Evolutionary conservation across 2,888 invertebrate genomes (phyloP), one percentile per base, ranked within the genome.

Genomic region (Brenthis daphne): DNA sequence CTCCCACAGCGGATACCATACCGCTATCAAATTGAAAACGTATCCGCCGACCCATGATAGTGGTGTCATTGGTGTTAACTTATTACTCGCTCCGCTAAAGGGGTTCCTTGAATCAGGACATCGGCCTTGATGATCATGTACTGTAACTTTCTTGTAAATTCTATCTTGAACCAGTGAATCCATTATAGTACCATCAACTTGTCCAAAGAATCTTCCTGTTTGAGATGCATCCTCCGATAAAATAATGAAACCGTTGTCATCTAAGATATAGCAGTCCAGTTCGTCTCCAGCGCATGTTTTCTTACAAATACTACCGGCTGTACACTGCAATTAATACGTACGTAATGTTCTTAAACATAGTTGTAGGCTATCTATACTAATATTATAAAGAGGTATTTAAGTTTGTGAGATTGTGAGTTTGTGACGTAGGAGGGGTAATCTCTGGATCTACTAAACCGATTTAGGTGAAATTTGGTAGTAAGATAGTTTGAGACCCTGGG

Each of bases 181-280:
- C 97, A 98, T 98, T 72, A 98, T 97, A 14, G 98, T 98, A 24
- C 98, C 98, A 84, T 98, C 98, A 55, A 98, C 96, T 87, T 98
- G 97, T 0, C 98, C 99, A 81, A 98, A 98, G 89, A 99, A 99
- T 80, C 96, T 95, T 1, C 98, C 98, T 1, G 97, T 97, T 79
- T 98, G 97, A 55, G 96, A 95, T 48, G 94, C 94, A 75, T 96
- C 96, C 86, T 98, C 98, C 0, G 98, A 98, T 53, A 98, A 95
- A 65, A 99, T 96, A 64, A 99, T 96, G 85, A 98, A 99, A 14
- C 98, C 99, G 84, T 98, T 98, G 88, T 98, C 98, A 83, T 99
- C 99, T 67, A 99, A 91, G 50, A 99, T 96, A 83, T 98, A 99
- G 85, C 99, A 99, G 83, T 98, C 98, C 37, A 98, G 89, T 77